Evolutionary conservation across 2,113 vertebrate genomes (phyloP).

Genomic region (Semicossyphus pulcher): DNA sequence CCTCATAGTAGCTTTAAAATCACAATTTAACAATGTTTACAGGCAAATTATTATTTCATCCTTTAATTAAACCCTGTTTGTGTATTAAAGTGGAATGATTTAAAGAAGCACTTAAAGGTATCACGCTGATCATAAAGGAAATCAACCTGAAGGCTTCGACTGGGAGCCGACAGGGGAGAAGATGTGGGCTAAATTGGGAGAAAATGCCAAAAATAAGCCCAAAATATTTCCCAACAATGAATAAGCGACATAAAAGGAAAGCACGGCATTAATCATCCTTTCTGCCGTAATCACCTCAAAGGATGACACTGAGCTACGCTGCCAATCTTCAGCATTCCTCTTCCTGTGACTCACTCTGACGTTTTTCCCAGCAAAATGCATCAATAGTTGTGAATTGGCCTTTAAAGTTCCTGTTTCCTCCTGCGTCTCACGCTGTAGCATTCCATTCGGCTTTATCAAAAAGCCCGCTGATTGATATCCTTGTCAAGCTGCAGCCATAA

Average conservation of each 20-base stretch:
- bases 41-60: neutral
- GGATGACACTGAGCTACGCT: constrained; percentile 23
- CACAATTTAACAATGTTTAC: neutral
- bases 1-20: no score
- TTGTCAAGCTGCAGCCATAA: constrained; percentile 53
- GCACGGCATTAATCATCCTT: constrained; percentile 31
- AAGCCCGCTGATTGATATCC: constrained; percentile 50
- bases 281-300: constrained; percentile 36
- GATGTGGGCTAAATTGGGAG: neutral
- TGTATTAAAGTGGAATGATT: constrained; percentile 9
- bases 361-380: constrained; percentile 22
- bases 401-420: constrained; percentile 21
- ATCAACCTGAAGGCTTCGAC: constrained; percentile 35
- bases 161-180: constrained; percentile 43
- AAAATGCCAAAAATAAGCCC: neutral
- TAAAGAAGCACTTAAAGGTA: constrained; percentile 3
- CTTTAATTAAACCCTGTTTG: neutral
- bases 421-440: constrained; percentile 8
- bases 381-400: constrained; percentile 19
- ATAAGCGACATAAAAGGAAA: constrained; percentile 3
- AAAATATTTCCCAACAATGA: constrained; percentile 24
- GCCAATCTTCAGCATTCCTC: constrained; percentile 42
- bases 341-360: constrained; percentile 11
- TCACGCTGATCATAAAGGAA: constrained; percentile 27
- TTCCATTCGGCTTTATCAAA: constrained; percentile 47